A percentile compares a stretch with the other conserved stretches of the same genome.
phyloP scores from a whole-genome alignment of 2,888 invertebrate species.

The Pardosa pseudoannulata region DNA sequence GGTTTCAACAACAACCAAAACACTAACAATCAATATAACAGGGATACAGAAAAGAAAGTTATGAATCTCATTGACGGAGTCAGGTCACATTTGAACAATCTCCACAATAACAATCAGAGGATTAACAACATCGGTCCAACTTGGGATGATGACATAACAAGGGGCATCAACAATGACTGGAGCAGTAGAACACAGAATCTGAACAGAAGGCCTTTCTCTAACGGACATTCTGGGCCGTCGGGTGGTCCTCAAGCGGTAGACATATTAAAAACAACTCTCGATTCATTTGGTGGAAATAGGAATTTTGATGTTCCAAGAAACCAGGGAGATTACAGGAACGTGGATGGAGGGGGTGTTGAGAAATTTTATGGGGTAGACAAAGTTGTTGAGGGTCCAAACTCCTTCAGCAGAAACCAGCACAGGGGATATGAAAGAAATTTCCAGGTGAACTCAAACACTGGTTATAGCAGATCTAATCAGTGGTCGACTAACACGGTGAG shows the following conservation, averaged over 20 bases:
- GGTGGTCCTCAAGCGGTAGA: slow-evolving; percentile 35
- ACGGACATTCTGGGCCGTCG: slow-evolving; percentile 56
- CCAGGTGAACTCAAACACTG: slow-evolving; percentile 51
- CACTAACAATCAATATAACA: slow-evolving; percentile 30
- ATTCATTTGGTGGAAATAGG: slow-evolving; percentile 29
- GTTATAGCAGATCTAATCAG: slow-evolving; percentile 45
- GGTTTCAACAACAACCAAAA: slow-evolving; percentile 28
- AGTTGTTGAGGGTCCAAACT: slow-evolving; percentile 55
- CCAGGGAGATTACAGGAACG: slow-evolving; percentile 33
- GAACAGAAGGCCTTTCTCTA: slow-evolving; percentile 36
- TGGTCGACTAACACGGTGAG: slow-evolving; percentile 49
- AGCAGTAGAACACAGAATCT: slow-evolving; percentile 34
- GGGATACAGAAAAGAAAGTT: slow-evolving; percentile 49
- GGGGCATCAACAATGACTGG: slow-evolving; percentile 48
- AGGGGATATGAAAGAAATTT: slow-evolving; percentile 58
- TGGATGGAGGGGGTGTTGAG: slow-evolving; percentile 47
- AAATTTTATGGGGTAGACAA: slow-evolving; percentile 42
- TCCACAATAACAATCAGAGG: slow-evolving; percentile 5
- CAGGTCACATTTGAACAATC: slow-evolving; percentile 36
- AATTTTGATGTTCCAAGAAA: not conserved
- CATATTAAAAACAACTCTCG: slow-evolving; percentile 26
- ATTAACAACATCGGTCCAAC: slow-evolving; percentile 42
- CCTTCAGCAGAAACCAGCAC: slow-evolving; percentile 47
- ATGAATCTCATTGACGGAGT: slow-evolving; percentile 47
- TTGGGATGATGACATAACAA: slow-evolving; percentile 55